Evolutionary conservation across 2,113 vertebrate genomes (phyloP), one percentile per base, ranked within the genome.

Genomic region (Pangasianodon gigas): DNA sequence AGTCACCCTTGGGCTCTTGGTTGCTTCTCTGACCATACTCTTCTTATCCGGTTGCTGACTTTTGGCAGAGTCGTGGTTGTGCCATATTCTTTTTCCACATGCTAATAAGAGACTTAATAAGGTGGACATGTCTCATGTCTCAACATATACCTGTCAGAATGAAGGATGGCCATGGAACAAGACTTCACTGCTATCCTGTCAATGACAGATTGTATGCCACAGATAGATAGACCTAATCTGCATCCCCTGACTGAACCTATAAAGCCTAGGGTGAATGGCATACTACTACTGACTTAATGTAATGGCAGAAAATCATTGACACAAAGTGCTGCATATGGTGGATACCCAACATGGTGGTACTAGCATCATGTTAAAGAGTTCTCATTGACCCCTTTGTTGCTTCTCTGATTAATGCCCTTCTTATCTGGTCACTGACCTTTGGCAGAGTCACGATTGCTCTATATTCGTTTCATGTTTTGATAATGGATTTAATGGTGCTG

Each of bases 91-190:
- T 21, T 41, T 21, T 18, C 67, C 14, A 37, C 16, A 2, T 37
- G 67, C 1, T 14, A 37, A 37, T 48, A 48, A 79, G 48, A 26
- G 26, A 80, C 7, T n/a, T 29, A 80, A 79, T 46, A 48, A 29
- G 75, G 75, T 2, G 24, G 75, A 14, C 11, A 29, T 79, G 10
- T 48, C 7, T 77, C 19, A 60, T 87, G 84, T 91, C 82, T 85
- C 48, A 84, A 86, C 88, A 82, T 65, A 71, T 79, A 87, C 62
- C 65, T 90, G 90, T 90, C 89, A 86, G 56, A 86, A 48, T 90
- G 89, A 90, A 85, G 89, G 75, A 90, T 82, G 56, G 69, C 18
- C 67, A 84, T 5, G 11, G 32, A 84, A 67, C 46, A 58, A 24
- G 51, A 85, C 86, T 86, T 89, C 75, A 86, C 48, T 84, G 86